phyloP scores from a whole-genome alignment of 2,797 vertebrate genomes.

The Phylloscopus collybita region DNA sequence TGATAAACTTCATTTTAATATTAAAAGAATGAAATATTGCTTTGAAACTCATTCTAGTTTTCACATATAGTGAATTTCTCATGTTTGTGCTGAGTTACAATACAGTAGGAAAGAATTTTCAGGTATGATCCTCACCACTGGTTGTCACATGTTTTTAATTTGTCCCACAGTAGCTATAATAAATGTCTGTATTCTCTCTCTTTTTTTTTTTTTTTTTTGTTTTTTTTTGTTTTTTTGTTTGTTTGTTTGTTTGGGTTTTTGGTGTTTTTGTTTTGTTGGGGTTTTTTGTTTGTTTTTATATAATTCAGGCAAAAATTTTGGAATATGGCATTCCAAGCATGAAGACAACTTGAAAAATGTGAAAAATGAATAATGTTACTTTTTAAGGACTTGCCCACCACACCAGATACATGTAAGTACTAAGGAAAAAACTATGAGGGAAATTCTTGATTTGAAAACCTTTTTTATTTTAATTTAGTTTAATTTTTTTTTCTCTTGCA shows the following conservation, averaged over 20 bases:
- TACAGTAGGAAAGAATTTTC: not conserved
- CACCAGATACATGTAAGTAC: not conserved
- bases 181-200: not conserved
- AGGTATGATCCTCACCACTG: not conserved
- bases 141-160: not conserved
- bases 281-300: not conserved
- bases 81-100: not conserved
- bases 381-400: not conserved
- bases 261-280: no score
- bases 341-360: not conserved
- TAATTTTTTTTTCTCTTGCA: not conserved
- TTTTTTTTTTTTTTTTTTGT: not conserved
- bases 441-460: constrained; percentile 30
- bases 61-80: not conserved
- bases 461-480: not conserved
- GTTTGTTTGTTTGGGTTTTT: no score
- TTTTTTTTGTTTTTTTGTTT: not conserved
- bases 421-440: not conserved
- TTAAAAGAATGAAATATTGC: not conserved
- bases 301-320: not conserved
- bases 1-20: not conserved
- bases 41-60: not conserved
- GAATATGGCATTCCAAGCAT: not conserved
- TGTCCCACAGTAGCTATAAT: not conserved
- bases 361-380: not conserved